phyloP scores from a whole-genome alignment of 2,113 vertebrate genomes.

The Chelonoidis abingdonii region DNA sequence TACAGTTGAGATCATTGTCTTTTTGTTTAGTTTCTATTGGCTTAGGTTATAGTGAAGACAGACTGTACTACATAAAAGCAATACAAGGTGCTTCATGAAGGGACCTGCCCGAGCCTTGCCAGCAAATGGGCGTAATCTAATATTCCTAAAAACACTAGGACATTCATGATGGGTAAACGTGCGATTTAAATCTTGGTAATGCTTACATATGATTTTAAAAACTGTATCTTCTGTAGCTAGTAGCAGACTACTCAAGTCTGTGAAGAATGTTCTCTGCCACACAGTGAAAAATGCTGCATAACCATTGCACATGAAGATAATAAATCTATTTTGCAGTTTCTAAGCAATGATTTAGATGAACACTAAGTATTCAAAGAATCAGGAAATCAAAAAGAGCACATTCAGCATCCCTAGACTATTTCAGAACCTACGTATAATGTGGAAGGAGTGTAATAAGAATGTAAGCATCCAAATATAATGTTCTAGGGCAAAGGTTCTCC shows the following conservation, averaged over 20 bases:
- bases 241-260: neutral
- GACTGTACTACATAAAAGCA: slow-evolving; percentile 14
- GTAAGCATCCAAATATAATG: neutral
- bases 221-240: neutral
- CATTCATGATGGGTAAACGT: neutral
- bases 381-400: neutral
- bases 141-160: neutral
- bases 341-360: neutral
- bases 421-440: neutral
- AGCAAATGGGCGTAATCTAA: neutral
- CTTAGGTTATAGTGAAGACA: slow-evolving; percentile 21
- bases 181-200: neutral
- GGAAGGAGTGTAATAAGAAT: neutral
- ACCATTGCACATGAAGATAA: neutral
- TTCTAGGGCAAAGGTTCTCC: neutral
- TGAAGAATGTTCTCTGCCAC: neutral
- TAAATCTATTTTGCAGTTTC: neutral
- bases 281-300: neutral
- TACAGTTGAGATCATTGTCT: slow-evolving; percentile 2
- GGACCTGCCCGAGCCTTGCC: neutral
- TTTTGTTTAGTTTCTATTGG: slow-evolving; percentile 39
- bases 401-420: neutral
- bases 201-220: neutral
- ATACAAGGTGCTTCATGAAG: neutral
- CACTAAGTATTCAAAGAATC: neutral